Percentiles rank a stretch among this genome's conserved stretches.
phyloP scores from a whole-genome alignment of 92 coral and sea anemone species.

The Parazoanthus darwini region DNA sequence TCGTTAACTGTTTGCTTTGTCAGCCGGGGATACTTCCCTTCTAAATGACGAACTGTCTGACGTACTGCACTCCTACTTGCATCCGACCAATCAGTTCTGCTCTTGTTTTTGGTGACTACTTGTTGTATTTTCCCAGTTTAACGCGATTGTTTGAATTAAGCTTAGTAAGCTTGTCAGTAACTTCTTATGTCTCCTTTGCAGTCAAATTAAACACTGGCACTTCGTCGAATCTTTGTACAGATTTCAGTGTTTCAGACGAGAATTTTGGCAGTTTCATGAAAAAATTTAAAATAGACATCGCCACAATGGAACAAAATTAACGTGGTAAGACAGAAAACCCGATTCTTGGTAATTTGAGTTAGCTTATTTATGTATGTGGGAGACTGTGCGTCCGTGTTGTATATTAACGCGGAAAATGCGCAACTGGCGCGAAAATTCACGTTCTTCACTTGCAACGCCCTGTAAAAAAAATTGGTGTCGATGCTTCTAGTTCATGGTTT shows the following conservation, averaged over 20 bases:
- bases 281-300: conserved; percentile 35
- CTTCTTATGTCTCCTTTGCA: conserved; percentile 21
- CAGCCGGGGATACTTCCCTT: conserved; percentile 45
- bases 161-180: not conserved
- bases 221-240: conserved; percentile 18
- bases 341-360: conserved; percentile 8
- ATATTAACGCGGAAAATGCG: too few relatives aligned
- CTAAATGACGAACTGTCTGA: conserved; percentile 36
- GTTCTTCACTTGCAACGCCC: too few relatives aligned
- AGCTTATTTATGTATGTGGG: not conserved
- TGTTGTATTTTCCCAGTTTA: conserved; percentile 1
- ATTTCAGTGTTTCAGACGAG: not conserved
- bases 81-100: conserved; percentile 1
- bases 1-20: conserved; percentile 34
- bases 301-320: not conserved
- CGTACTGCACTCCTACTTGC: conserved; percentile 2
- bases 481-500: too few relatives aligned
- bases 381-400: too few relatives aligned
- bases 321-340: conserved; percentile 5
- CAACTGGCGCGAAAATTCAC: too few relatives aligned
- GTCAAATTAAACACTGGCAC: conserved; percentile 20
- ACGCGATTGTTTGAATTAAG: not conserved
- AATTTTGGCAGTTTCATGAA: conserved; percentile 25
- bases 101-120: conserved; percentile 1
- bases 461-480: too few relatives aligned